These are phyloP conservation scores for Camptogramma bilineatum DNA, from an alignment of 2,888 invertebrate species.

Conservation along the genomic window DNA sequence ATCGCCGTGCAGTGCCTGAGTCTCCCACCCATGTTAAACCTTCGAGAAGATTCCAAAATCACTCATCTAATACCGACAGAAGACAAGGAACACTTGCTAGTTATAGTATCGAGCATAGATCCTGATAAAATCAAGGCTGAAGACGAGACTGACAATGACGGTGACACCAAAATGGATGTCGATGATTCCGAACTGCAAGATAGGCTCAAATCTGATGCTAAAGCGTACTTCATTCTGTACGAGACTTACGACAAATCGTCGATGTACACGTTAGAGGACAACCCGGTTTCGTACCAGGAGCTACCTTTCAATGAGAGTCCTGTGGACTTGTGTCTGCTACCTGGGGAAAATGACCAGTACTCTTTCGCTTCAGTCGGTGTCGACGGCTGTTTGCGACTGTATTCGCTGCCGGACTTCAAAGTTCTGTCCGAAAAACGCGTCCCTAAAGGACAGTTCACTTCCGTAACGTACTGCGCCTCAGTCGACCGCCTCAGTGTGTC, in stretches of 20 bases:
- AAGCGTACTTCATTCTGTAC: conserved; percentile 73
- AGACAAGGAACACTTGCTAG: conserved; percentile 88
- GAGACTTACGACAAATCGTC: conserved; percentile 73
- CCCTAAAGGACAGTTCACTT: conserved; percentile 90
- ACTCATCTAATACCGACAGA: conserved; percentile 88
- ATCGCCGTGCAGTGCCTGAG: conserved; percentile 85
- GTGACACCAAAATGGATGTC: conserved; percentile 78
- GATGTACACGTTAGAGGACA: conserved; percentile 80
- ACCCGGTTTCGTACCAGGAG: conserved; percentile 86
- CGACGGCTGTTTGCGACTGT: conserved; percentile 90
- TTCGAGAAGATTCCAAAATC: conserved; percentile 81
- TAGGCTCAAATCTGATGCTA: conserved; percentile 62
- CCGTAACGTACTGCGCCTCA: conserved; percentile 94
- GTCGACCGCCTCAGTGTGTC: conserved; percentile 94
- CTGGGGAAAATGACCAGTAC: conserved; percentile 82
- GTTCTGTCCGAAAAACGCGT: conserved; percentile 88
- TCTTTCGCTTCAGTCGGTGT: conserved; percentile 90
- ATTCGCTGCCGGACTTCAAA: conserved; percentile 89
- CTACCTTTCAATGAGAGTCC: conserved; percentile 88
- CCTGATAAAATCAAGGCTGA: conserved; percentile 64
- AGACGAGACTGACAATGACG: conserved; percentile 67
- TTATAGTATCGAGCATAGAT: conserved; percentile 80
- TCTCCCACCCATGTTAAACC: conserved; percentile 80
- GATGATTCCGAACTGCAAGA: conserved; percentile 67
- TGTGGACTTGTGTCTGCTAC: conserved; percentile 88